Evolutionary conservation across 2,113 vertebrate genomes (phyloP), one percentile per base, ranked within the genome.

Genomic region (Bolborhynchus lineola): DNA sequence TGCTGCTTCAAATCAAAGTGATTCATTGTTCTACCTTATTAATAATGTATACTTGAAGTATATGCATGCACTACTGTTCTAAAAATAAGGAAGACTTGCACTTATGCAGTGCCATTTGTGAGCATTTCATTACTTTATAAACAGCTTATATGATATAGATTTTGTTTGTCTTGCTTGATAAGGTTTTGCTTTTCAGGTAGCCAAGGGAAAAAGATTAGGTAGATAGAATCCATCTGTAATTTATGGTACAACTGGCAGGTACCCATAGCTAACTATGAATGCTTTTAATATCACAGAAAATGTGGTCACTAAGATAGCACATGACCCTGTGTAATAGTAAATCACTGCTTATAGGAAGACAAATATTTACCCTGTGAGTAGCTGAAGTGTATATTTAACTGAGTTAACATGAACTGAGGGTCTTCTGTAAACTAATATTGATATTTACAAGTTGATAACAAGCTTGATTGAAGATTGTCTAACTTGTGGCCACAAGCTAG

Each of bases 1-100:
- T 77, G 65, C 49, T 49, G 24, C 59, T 92, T 89, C 92, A 95
- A 96, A 95, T 93, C 85, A 65, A 95, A 96, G 31, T 72, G 70
- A 62, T 60, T 97, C 80, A 83, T 70, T 82, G 42, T 92, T 94
- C 88, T 13, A 25, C 20, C 47, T 67, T 82, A 68, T 55, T 92
- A 82, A 78, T 95, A 86, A 81, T 74, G 13, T 71, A 74, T 90
- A 52, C 35, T 70, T 93, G 29, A 35, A 86, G 64, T 78, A 80
- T 12, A n/a, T n/a, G 46, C 44, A 50, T 75, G 39, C 33, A 29
- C 44, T 57, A 37, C 20, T 89, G 39, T 80, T 64, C 91, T 86
- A 91, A 94, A 91, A 72, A 93, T 79, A 82, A 84, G 80, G 88
- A 87, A 60, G 35, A 64, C 37, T 95, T 26, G 62, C 69, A 72